Evolutionary conservation across 2,113 vertebrate genomes (phyloP), one percentile per base, ranked within the genome.

Genomic region (Pyrgilauda ruficollis): DNA sequence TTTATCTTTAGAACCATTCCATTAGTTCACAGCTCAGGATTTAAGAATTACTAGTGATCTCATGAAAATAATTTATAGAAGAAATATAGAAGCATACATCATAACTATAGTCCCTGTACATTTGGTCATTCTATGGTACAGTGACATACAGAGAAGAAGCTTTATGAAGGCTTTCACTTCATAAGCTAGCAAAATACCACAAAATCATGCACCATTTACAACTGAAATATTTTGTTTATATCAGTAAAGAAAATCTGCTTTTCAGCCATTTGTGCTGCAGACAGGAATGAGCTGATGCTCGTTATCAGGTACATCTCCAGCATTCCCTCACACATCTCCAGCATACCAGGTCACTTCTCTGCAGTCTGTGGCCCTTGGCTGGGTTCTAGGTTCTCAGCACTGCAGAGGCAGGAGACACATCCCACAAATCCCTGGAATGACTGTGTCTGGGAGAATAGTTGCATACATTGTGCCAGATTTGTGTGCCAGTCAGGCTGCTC

Each of bases 361-460:
- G 0, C 66, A 61, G 4, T 61, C 53, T 52, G 37, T 58, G 53
- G 41, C 12, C 15, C 0, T 0, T 64, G 53, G 4, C 37, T 87
- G 67, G 3, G 23, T 76, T 93, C 37, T 74, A n/a, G 33, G 9
- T 33, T 90, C 67, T 79, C 2, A 4, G 15, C 55, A 15, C 67
- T 62, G 44, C 55, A 80, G n/a, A 66, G 55, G 20, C 41, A 83
- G 67, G n/a, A 72, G 43, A 18, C 70, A 23, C 37, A 88, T 58
- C 31, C 62, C n/a, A 21, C 53, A 61, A 10, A 44, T 84, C 7
- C 44, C 39, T 39, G 64, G 46, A 52, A 46, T 23, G 39, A 33
- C 6, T 58, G 55, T 2, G 0, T 55, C 2, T 20, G 14, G 37
- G 49, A 83, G 49, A 79, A n/a, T 16, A 67, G 56, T 24, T 0